phyloP scores from a whole-genome alignment of 2,113 vertebrate species.

The Lethenteron camtschaticum region DNA sequence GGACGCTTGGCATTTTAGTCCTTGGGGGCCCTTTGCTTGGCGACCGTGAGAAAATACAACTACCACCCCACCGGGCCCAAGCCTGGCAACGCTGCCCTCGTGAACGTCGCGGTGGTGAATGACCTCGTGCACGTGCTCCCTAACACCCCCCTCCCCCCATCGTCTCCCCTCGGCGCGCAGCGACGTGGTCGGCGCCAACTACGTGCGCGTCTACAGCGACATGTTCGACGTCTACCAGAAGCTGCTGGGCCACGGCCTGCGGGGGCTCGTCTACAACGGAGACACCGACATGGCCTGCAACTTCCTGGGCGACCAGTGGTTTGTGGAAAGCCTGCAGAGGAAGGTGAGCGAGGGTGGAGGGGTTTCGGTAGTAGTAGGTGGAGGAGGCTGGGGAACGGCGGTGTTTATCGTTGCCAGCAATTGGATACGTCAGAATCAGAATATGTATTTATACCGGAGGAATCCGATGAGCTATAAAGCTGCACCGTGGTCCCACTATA shows the following conservation, averaged over 20 bases:
- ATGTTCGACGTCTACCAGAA: conserved; percentile 25
- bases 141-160: background rate
- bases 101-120: too few relatives aligned
- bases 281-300: conserved; percentile 43
- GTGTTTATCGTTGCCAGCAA: background rate
- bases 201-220: conserved; percentile 17
- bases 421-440: too few relatives aligned
- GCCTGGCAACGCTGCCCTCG: too few relatives aligned
- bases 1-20: too few relatives aligned
- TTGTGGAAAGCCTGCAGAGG: conserved; percentile 26
- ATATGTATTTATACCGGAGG: too few relatives aligned
- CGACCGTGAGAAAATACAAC: too few relatives aligned
- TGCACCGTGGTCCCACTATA: too few relatives aligned
- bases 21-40: too few relatives aligned
- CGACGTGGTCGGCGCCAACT: conserved; percentile 16
- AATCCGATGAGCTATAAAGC: too few relatives aligned
- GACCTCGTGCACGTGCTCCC: too few relatives aligned
- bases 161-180: conserved; percentile 14
- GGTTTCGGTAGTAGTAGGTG: background rate
- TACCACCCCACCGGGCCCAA: too few relatives aligned
- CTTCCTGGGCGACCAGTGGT: conserved; percentile 36
- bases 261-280: conserved; percentile 31
- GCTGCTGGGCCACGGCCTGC: conserved; percentile 22
- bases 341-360: conserved; percentile 14
- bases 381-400: background rate